Percentiles rank a stretch among this genome's conserved stretches.
Conservation (phyloP, 1,140 invertebrate species). For the Aporrectodea caliginosa region DNA sequence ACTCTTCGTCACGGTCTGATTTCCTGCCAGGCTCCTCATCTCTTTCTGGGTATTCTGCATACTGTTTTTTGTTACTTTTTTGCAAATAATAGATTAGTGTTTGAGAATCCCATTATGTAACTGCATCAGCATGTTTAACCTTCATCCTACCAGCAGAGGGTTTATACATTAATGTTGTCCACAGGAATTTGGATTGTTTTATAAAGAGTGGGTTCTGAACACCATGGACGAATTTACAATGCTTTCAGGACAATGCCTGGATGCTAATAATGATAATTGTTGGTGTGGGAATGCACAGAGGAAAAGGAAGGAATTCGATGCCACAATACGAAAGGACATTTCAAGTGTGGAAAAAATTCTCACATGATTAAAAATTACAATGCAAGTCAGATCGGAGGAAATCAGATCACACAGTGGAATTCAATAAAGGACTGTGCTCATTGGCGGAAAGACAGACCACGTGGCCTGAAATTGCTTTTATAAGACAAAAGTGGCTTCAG, state of each 20-base stretch:
- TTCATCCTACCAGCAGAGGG: no score
- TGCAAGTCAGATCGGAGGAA: neutral
- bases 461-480: no score
- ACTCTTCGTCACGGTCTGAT: neutral
- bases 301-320: neutral
- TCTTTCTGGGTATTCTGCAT: neutral
- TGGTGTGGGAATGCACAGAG: neutral
- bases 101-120: neutral
- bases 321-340: neutral
- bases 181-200: no score
- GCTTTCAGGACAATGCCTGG: neutral
- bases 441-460: no score
- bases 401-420: neutral
- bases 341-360: neutral
- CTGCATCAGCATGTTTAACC: neutral
- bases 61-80: neutral
- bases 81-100: neutral
- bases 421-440: no score
- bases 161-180: no score
- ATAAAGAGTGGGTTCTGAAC: no score
- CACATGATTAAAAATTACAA: neutral
- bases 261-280: neutral
- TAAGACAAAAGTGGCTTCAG: neutral
- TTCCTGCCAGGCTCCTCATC: neutral
- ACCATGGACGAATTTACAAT: neutral